Evolutionary conservation across 1,140 invertebrate species (phyloP).

Genomic region (Elymnias hypermnestra): DNA sequence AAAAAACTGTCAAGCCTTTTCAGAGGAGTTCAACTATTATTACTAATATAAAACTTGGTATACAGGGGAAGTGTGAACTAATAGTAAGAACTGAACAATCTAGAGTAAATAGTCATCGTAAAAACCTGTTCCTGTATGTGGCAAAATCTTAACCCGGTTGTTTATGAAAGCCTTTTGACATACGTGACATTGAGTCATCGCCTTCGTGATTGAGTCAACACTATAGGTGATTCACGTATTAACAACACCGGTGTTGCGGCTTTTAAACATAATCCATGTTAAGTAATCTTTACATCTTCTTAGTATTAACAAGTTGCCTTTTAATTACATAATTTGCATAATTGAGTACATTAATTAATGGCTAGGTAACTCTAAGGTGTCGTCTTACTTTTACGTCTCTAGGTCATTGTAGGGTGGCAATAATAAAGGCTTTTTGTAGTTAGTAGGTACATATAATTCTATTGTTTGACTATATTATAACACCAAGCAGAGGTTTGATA

Average conservation of each 20-base stretch:
- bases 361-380: neutral
- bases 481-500: no score
- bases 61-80: no score
- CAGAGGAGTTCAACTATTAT: no score
- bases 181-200: neutral
- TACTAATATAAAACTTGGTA: no score
- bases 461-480: no score
- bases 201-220: constrained; percentile 14
- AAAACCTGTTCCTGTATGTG: neutral
- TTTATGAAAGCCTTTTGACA: neutral
- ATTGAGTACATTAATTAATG: neutral
- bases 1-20: no score
- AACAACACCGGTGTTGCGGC: neutral
- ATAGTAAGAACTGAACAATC: no score
- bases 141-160: neutral
- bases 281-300: neutral
- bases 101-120: no score
- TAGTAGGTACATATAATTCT: no score
- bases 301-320: neutral
- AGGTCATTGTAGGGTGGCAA: no score
- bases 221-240: constrained; percentile 13
- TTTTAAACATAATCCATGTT: neutral
- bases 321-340: constrained; percentile 1
- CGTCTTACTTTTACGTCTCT: neutral
- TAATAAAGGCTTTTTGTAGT: no score